Base-by-base conservation (phyloP, 2,888 invertebrate genomes). In the Sylvicola cinctus region DNA sequence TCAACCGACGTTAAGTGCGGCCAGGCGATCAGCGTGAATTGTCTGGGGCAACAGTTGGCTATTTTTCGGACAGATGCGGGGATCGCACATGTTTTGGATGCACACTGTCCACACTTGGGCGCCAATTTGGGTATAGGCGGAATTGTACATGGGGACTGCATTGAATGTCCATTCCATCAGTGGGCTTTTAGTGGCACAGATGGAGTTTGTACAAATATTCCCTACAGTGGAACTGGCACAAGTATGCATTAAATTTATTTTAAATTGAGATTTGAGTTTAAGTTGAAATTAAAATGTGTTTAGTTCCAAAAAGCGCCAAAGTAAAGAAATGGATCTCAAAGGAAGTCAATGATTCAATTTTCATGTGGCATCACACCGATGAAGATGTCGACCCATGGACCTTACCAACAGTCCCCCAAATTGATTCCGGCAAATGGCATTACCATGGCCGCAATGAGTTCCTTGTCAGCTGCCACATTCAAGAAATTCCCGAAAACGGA, bases 401-500 rank as follows among this genome's bases (percentile, higher is more conserved):
- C 10, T 60, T 77, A 1, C 61, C 67, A 0, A 58, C 60, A 3
- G 55, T 74, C 0, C 54, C 62, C 0, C 62, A 72, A 42, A 59
- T 78, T 16, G 48, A 56, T 5, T 52, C 47, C 10, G 64, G 66
- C 1, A 42, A 50, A 1, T 79, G 74, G 70, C 58, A 58, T 1
- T 80, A 68, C 46, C 63, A 76, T 16, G 88, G 87, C 0, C 58
- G 80, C 4, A 83, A 80, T 34, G 80, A 84, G 47, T 85, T 79
- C 46, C 57, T 65, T 7, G 65, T 84, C 36, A 74, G 70, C 46
- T 72, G 76, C 36, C 85, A 85, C 49, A 74, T 84, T 40, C 75
- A 80, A 79, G 87, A 90, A 46, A 78, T 88, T 27, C 84, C 87
- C 0, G 88, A 88, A 50, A 90, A 90, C 46, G 88, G 85, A 0